Evolutionary conservation across 2,888 invertebrate genomes (phyloP).

Genomic region (Gymnocheta viridis): DNA sequence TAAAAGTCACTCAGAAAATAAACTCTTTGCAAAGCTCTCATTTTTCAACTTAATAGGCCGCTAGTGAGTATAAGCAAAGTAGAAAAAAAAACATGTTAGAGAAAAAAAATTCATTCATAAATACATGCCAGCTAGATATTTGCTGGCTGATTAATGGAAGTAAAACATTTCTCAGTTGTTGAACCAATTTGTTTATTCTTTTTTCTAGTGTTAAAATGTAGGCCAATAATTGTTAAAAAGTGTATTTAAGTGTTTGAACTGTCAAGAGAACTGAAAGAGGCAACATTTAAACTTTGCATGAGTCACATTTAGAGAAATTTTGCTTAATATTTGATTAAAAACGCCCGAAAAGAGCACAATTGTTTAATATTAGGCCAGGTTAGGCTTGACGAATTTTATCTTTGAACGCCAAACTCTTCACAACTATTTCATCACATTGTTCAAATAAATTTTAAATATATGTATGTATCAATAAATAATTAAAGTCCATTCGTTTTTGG

Average conservation of each 20-base stretch:
- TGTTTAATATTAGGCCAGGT: slow-evolving; percentile 22
- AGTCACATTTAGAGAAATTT: slow-evolving; percentile 41
- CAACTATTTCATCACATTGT: slow-evolving; percentile 27
- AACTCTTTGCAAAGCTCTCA: slow-evolving; percentile 4
- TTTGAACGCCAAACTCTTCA: background rate
- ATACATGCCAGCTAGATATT: background rate
- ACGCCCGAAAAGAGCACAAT: no score
- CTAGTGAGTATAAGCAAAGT: background rate
- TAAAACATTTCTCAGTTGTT: background rate
- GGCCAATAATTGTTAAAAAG: slow-evolving; percentile 40
- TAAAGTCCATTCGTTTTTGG: background rate
- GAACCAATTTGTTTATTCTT: slow-evolving; percentile 13
- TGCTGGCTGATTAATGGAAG: background rate
- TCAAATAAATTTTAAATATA: no score
- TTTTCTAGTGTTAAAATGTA: slow-evolving; percentile 50
- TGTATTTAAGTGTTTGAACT: background rate
- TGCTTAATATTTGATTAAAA: slow-evolving; percentile 22
- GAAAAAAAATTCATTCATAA: slow-evolving; percentile 60
- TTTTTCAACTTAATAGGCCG: background rate
- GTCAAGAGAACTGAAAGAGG: slow-evolving; percentile 22
- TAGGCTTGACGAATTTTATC: slow-evolving; percentile 5
- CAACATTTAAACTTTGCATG: slow-evolving; percentile 4
- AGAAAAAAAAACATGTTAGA: background rate
- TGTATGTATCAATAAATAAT: background rate
- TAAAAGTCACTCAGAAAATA: slow-evolving; percentile 12